These are phyloP conservation scores for Acrossocheilus fasciatus DNA, from an alignment of 2,797 vertebrate genomes.

Conservation along the genomic window DNA sequence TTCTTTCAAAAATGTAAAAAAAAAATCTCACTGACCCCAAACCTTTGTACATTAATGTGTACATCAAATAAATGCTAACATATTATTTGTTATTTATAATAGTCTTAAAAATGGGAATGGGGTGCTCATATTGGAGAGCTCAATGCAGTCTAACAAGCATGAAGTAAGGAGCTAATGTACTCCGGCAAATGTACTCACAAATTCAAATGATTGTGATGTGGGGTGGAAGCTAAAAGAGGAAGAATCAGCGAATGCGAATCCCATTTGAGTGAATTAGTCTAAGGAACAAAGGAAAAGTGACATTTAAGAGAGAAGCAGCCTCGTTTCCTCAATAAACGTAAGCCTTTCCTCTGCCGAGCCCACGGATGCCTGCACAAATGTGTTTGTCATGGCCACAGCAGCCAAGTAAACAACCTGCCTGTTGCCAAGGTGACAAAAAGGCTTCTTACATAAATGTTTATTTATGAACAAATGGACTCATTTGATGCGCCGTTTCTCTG, in stretches of 20 bases:
- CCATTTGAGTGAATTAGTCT: constrained; percentile 57
- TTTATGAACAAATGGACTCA: constrained; percentile 60
- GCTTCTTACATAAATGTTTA: constrained; percentile 64
- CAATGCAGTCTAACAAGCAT: constrained; percentile 35
- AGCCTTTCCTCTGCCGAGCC: constrained; percentile 34
- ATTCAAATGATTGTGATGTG: constrained; percentile 56
- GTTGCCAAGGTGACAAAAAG: constrained; percentile 68
- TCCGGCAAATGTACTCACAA: constrained; percentile 60
- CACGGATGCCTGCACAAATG: constrained; percentile 59
- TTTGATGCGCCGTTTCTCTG: constrained; percentile 58
- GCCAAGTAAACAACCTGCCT: constrained; percentile 62
- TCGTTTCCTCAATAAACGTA: constrained; percentile 50
- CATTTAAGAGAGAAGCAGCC: constrained; percentile 58
- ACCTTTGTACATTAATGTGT: background rate
- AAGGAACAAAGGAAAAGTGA: constrained; percentile 61
- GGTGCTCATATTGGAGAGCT: constrained; percentile 35
- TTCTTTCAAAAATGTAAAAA: background rate
- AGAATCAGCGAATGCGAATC: background rate
- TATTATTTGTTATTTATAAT: constrained; percentile 37
- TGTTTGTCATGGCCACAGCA: constrained; percentile 59
- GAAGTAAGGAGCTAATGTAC: constrained; percentile 54
- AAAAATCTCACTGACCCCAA: background rate
- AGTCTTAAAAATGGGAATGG: constrained; percentile 34
- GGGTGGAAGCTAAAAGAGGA: constrained; percentile 24
- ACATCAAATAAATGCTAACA: background rate